These are phyloP conservation scores for Larimichthys crocea DNA, from an alignment of 2,113 vertebrate species.

Conservation along the genomic window DNA sequence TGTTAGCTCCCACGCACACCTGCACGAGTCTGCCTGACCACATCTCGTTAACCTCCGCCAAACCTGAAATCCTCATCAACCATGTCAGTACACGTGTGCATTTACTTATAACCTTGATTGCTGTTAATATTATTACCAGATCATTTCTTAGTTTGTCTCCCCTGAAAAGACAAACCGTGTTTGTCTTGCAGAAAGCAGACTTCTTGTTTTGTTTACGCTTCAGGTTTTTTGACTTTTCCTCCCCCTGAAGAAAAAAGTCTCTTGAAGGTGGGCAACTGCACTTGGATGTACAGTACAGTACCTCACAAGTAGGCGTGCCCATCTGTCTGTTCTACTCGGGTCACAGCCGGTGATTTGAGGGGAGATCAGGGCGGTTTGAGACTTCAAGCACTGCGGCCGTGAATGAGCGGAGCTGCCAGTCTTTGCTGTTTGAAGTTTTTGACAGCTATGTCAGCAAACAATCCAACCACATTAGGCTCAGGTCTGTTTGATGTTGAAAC, in stretches of 20 bases:
- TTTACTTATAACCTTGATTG: slow-evolving; percentile 19
- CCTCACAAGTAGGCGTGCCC: slow-evolving; percentile 77
- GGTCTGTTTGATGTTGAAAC: slow-evolving; percentile 77
- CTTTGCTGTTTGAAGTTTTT: slow-evolving; percentile 80
- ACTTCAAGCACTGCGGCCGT: slow-evolving; percentile 66
- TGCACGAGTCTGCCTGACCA: slow-evolving; percentile 63
- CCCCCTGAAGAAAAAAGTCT: slow-evolving; percentile 53
- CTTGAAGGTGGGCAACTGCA: slow-evolving; percentile 62
- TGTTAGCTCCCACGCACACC: slow-evolving; percentile 75
- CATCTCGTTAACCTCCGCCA: slow-evolving; percentile 43
- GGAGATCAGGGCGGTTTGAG: slow-evolving; percentile 73
- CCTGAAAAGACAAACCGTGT: slow-evolving; percentile 50
- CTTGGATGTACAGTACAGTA: slow-evolving; percentile 41
- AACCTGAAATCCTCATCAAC: slow-evolving; percentile 41
- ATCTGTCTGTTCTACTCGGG: slow-evolving; percentile 77
- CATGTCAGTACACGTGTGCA: slow-evolving; percentile 7
- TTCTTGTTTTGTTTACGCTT: slow-evolving; percentile 60
- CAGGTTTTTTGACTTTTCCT: slow-evolving; percentile 49
- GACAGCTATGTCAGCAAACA: slow-evolving; percentile 83
- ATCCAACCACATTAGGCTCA: slow-evolving; percentile 75
- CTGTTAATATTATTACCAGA: slow-evolving; percentile 13
- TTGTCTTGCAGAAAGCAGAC: slow-evolving; percentile 46
- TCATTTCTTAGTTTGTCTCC: slow-evolving; percentile 18
- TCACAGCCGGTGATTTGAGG: slow-evolving; percentile 74
- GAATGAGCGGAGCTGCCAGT: slow-evolving; percentile 74